phyloP scores from a whole-genome alignment of 1,140 invertebrate genomes.

The Babylonia areolata region DNA sequence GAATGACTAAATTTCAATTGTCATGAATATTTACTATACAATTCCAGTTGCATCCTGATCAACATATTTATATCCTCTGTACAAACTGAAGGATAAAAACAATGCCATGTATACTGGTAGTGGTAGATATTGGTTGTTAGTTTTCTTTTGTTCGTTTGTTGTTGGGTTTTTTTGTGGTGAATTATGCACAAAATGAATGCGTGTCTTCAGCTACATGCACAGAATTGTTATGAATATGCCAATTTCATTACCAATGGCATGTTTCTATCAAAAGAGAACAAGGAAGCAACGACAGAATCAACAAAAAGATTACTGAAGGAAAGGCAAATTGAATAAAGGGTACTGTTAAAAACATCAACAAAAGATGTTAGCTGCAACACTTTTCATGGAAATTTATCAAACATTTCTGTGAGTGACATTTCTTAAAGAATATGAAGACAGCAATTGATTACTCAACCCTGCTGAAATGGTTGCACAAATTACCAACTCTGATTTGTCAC shows the following conservation, averaged over 20 bases:
- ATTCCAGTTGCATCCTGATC: slow-evolving; percentile 1
- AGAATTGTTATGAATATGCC: background rate
- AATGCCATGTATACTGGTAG: background rate
- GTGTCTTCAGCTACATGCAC: background rate
- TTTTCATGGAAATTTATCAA: background rate
- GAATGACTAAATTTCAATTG: background rate
- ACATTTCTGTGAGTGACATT: background rate
- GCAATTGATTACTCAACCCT: background rate
- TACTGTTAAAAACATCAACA: background rate
- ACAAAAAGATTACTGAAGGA: background rate
- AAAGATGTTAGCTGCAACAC: background rate
- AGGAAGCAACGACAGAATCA: background rate
- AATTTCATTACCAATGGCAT: background rate
- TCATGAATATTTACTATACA: background rate
- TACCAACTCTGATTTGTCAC: too few species aligned
- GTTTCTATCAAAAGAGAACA: background rate
- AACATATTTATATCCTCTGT: background rate
- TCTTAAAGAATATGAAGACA: background rate
- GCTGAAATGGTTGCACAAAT: too few species aligned
- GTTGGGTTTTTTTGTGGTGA: too few species aligned
- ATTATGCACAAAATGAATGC: background rate
- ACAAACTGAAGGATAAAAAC: background rate
- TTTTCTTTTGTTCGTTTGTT: too few species aligned
- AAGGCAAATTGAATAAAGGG: background rate
- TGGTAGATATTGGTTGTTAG: too few species aligned